Evolutionary conservation across 2,113 vertebrate species (phyloP), one percentile per base, ranked within the genome.

Genomic region (Dasyornis broadbenti): DNA sequence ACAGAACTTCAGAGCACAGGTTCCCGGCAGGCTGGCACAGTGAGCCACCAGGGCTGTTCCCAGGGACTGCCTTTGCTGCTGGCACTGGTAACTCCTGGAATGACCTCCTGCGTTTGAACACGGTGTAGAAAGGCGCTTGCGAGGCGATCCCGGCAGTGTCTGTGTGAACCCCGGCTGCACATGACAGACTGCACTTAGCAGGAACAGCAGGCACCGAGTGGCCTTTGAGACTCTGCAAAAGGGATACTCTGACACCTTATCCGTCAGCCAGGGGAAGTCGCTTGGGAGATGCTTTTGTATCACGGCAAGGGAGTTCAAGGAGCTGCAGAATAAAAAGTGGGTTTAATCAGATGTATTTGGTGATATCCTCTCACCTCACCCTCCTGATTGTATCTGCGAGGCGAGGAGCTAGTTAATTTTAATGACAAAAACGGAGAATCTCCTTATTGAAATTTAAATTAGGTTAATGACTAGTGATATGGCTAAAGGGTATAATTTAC

Each of bases 311-410:
- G 82, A 87, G 81, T 39, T 40, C 42, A 22, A 70, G 59, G 57
- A 77, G 92, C 82, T 79, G 54, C 42, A 19, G 81, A 86, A 73
- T 68, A 56, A 92, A 96, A 91, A 91, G 94, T 77, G 77, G 92
- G 95, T 97, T 92, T 97, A 96, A 97, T 97, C 92, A 61, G 97
- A 80, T 68, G 63, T 28, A 53, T 90, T 91, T 26, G 65, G 89
- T 33, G 22, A n/a, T 82, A 78, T 59, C 89, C 72, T 64, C 59
- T 70, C 86, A 82, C 94, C 80, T 89, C 40, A 28, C 59, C 65
- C 35, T 63, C 33, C 65, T 52, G 88, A 63, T 72, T 95, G 75
- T 95, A 85, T 96, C 92, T 93, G 28, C 72, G 4, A 63, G 85
- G 89, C 26, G 37, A 61, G 89, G 81, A 92, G 84, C 92, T 91